Evolutionary conservation across 2,113 vertebrate species (phyloP).

Genomic region (Pitta sordida): DNA sequence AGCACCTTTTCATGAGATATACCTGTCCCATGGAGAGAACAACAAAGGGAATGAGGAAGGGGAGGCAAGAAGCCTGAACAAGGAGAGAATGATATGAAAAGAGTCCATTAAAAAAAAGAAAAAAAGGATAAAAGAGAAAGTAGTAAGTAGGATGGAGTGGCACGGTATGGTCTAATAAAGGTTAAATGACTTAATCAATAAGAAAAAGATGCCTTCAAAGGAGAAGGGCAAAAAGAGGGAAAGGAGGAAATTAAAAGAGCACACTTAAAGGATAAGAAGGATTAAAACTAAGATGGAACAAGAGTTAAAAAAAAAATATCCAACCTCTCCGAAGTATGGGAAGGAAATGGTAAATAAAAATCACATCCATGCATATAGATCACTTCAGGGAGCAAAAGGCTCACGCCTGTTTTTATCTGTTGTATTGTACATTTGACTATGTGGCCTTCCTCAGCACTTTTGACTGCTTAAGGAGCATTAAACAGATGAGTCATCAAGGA

Average conservation of each 20-base stretch:
- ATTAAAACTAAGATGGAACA: constrained; percentile 3
- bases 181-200: constrained; percentile 9
- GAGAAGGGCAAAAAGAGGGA: not conserved
- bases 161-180: not conserved
- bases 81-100: constrained; percentile 23
- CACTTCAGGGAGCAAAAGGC: not conserved
- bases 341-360: not conserved
- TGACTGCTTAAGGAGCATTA: not conserved
- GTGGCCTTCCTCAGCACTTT: not conserved
- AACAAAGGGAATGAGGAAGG: constrained; percentile 29
- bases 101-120: not conserved
- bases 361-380: not conserved
- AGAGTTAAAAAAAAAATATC: not conserved
- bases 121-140: constrained; percentile 4
- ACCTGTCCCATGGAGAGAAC: constrained; percentile 54
- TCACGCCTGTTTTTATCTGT: fast-evolving
- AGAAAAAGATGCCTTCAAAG: not conserved
- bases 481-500: not conserved
- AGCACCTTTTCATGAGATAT: constrained; percentile 49
- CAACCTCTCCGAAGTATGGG: not conserved
- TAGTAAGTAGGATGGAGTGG: not conserved
- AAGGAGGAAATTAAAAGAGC: constrained; percentile 4
- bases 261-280: not conserved
- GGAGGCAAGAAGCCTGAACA: not conserved
- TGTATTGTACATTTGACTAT: not conserved